These are phyloP conservation scores for Paramormyrops kingsleyae DNA, from an alignment of 2,113 vertebrate genomes.

Conservation along the genomic window DNA sequence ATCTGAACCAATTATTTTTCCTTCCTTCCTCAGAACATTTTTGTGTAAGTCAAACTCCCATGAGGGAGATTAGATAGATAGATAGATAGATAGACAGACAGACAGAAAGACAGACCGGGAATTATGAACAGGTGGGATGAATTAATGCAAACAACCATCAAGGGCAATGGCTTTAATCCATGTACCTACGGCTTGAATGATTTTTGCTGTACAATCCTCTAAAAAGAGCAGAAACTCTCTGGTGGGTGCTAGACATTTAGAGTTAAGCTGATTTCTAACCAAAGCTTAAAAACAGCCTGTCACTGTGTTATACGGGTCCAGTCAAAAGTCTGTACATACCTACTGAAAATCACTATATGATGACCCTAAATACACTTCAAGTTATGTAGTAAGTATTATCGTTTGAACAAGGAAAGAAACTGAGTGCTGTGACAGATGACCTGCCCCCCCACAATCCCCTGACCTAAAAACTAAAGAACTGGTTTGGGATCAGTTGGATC, in stretches of 20 bases:
- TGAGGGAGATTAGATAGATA: too few species aligned
- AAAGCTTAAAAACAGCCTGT: not conserved
- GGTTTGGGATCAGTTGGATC: not conserved
- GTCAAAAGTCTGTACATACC: not conserved
- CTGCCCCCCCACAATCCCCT: not conserved
- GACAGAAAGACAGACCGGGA: not conserved
- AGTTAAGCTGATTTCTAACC: not conserved
- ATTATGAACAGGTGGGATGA: not conserved
- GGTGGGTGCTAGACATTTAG: not conserved
- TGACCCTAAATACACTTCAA: too few species aligned
- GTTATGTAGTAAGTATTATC: too few species aligned
- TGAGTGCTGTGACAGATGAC: not conserved
- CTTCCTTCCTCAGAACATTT: too few species aligned
- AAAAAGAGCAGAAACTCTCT: not conserved
- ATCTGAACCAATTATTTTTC: too few species aligned
- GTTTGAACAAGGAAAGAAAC: too few species aligned
- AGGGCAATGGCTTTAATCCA: not conserved
- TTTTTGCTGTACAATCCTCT: not conserved
- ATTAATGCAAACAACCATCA: not conserved
- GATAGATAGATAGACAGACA: not conserved
- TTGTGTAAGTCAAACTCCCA: too few species aligned
- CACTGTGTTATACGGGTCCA: not conserved
- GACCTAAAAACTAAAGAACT: not conserved
- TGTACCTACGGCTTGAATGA: not conserved
- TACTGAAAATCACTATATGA: not conserved